A percentile compares a stretch with the other conserved stretches of the same genome.
phyloP scores from a whole-genome alignment of 2,888 invertebrate species.

The Drosophila leonis region DNA sequence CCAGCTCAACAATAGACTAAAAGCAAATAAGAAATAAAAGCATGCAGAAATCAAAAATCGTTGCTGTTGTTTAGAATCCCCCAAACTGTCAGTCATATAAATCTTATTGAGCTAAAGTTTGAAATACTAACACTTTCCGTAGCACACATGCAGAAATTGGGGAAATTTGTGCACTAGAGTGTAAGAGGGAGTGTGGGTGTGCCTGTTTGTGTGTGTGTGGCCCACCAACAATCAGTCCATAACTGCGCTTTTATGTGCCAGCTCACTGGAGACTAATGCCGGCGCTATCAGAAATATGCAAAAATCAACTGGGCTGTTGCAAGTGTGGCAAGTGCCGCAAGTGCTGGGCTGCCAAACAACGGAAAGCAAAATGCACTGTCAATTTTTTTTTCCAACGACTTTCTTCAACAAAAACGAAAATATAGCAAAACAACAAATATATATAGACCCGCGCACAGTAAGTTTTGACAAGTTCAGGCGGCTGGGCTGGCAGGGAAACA shows the following conservation, averaged over 20 bases:
- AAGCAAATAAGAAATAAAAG: background rate
- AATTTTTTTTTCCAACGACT: conserved; percentile 48
- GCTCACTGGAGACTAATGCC: conserved; percentile 77
- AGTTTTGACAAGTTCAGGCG: conserved; percentile 64
- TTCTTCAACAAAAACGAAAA: conserved; percentile 39
- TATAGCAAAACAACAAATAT: conserved; percentile 2
- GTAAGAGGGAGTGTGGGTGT: background rate
- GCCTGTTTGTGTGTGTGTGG: conserved; percentile 4
- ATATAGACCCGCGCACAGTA: conserved; percentile 31
- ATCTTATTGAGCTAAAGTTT: conserved; percentile 67
- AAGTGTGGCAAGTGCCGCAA: conserved; percentile 38
- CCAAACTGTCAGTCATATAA: conserved; percentile 68
- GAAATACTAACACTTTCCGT: conserved; percentile 57
- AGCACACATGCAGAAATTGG: conserved; percentile 23
- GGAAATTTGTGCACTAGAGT: background rate
- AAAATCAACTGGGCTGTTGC: conserved; percentile 76
- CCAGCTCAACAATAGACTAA: conserved; percentile 8
- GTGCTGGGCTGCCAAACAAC: conserved; percentile 52
- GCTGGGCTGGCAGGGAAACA: conserved; percentile 23
- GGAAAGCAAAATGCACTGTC: conserved; percentile 66
- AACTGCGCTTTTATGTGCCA: conserved; percentile 74
- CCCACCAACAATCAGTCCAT: conserved; percentile 71
- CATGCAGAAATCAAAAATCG: conserved; percentile 30
- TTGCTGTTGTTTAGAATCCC: conserved; percentile 31
- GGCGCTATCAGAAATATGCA: conserved; percentile 73